phyloP scores from a whole-genome alignment of 2,888 invertebrate genomes.

The Macaria notata region DNA sequence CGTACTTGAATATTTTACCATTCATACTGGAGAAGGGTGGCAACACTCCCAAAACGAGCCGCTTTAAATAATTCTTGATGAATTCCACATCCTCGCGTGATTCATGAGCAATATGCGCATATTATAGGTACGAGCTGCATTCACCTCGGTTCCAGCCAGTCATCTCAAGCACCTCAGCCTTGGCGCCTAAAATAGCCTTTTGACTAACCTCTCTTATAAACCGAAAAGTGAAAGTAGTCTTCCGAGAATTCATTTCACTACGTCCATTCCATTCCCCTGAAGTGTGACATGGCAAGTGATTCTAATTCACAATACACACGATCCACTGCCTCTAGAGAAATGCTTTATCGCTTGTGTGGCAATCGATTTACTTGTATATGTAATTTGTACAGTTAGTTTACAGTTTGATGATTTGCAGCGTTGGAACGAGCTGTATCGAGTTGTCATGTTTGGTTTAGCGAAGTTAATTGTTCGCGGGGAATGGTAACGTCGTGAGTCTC shows the following conservation, averaged over 20 bases:
- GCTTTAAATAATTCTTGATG: too few species aligned
- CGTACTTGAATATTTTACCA: too few species aligned
- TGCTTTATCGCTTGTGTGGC: constrained; percentile 19
- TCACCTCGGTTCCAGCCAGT: constrained; percentile 3
- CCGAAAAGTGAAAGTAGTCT: constrained; percentile 31
- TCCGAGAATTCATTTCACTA: constrained; percentile 22
- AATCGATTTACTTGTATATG: constrained; percentile 12
- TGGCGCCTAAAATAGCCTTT: constrained; percentile 27
- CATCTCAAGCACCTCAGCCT: constrained; percentile 14
- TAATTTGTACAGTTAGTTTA: constrained; percentile 4
- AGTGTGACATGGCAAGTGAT: constrained; percentile 25
- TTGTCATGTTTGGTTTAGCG: not conserved
- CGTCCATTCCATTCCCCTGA: constrained; percentile 20
- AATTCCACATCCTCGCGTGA: too few species aligned
- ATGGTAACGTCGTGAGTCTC: not conserved
- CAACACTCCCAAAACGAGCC: too few species aligned
- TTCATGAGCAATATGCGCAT: too few species aligned
- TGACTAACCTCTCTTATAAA: constrained; percentile 20
- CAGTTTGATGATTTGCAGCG: not conserved
- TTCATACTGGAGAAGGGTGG: too few species aligned
- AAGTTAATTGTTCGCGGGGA: constrained; percentile 2
- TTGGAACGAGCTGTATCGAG: too few species aligned
- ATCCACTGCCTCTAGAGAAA: constrained; percentile 20
- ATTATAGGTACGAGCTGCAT: too few species aligned
- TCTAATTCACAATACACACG: constrained; percentile 29